Percentiles rank a stretch among this genome's conserved stretches.
Evolutionary conservation across 2,888 invertebrate genomes (phyloP).

Genomic region (Acanthosepion esculentum): DNA sequence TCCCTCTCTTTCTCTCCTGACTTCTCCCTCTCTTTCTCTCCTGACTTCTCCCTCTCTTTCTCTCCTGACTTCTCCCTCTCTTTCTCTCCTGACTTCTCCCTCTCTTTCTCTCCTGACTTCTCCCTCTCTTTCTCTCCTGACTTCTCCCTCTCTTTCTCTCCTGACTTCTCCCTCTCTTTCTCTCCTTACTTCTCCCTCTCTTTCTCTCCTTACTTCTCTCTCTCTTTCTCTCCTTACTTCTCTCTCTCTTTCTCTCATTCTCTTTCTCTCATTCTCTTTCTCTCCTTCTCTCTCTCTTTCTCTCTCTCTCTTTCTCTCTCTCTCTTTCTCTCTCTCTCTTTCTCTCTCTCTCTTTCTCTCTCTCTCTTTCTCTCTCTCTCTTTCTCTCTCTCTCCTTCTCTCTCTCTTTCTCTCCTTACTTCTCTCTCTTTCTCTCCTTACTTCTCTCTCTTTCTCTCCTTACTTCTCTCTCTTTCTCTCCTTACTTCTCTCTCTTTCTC

Average conservation of each 20-base stretch:
- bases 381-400: too few species aligned
- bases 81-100: background rate
- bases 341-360: background rate
- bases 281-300: background rate
- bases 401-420: background rate
- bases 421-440: background rate
- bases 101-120: too few species aligned
- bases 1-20: background rate
- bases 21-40: too few species aligned
- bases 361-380: background rate
- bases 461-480: background rate
- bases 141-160: background rate
- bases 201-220: background rate
- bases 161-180: too few species aligned
- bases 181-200: too few species aligned
- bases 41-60: too few species aligned
- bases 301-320: too few species aligned
- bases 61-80: background rate
- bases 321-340: background rate
- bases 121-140: background rate
- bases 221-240: background rate
- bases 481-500: background rate
- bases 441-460: too few species aligned
- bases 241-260: too few species aligned
- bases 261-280: too few species aligned